phyloP scores from a whole-genome alignment of 2,113 vertebrate species.

The Aythya baeri region DNA sequence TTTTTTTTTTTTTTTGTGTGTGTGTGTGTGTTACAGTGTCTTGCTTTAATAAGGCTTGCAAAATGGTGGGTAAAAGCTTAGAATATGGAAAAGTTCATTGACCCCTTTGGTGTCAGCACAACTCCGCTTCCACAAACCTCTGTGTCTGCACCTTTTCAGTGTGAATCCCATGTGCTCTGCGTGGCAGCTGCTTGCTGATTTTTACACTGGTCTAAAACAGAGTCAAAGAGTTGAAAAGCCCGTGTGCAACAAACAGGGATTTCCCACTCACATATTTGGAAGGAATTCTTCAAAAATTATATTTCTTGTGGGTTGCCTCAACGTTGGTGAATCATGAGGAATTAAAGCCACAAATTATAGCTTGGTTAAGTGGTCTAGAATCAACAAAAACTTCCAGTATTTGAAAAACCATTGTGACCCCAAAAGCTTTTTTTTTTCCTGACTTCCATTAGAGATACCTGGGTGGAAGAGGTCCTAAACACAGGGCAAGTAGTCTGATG shows the following conservation, averaged over 20 bases:
- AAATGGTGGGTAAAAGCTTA: not conserved
- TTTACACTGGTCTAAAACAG: not conserved
- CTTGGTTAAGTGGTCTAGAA: not conserved
- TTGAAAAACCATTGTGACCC: not conserved
- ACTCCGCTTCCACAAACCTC: not conserved
- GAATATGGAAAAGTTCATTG: not conserved
- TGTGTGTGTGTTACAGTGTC: not conserved
- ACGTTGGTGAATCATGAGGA: not conserved
- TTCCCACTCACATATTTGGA: not conserved
- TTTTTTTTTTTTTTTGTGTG: no score
- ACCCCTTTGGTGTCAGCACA: not conserved
- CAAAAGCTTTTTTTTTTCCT: not conserved
- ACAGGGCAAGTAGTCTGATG: not conserved
- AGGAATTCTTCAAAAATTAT: not conserved
- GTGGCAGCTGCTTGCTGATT: not conserved
- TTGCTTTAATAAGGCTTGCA: not conserved
- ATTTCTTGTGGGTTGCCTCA: constrained; percentile 20
- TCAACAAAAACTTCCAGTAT: constrained; percentile 46
- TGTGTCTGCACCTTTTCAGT: not conserved
- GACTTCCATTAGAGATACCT: not conserved
- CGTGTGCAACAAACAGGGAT: not conserved
- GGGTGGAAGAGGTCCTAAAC: not conserved
- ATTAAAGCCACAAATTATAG: not conserved
- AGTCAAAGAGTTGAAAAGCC: not conserved
- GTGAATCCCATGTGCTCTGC: not conserved